Conservation (phyloP, 2,113 vertebrate genomes). For the Pseudonaja textilis region DNA sequence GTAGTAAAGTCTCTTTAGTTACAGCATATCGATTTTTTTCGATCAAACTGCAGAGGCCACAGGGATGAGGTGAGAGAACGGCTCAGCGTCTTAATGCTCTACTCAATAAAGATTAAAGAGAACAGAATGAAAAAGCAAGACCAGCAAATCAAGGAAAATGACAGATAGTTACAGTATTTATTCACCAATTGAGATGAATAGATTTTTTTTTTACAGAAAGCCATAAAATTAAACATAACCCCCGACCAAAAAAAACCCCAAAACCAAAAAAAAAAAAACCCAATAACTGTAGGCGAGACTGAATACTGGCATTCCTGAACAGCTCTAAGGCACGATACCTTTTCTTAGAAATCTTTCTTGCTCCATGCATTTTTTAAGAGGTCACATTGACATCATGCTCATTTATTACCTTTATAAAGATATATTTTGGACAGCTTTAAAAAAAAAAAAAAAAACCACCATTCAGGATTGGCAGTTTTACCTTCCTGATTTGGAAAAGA, state of each 20-base stretch:
- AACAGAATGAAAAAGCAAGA: constrained; percentile 35
- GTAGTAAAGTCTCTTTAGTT: constrained; percentile 34
- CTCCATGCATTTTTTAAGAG: background rate
- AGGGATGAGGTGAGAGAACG: constrained; percentile 8
- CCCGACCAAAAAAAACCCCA: too few relatives aligned
- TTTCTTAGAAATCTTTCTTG: background rate
- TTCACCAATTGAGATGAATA: constrained; percentile 29
- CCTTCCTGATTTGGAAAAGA: background rate
- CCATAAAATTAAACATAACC: constrained; percentile 24
- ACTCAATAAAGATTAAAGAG: constrained; percentile 38
- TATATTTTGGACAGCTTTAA: background rate
- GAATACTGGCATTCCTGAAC: constrained; percentile 1
- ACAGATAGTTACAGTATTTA: constrained; percentile 34
- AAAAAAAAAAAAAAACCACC: background rate
- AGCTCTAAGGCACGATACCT: background rate
- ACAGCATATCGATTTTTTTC: constrained; percentile 22
- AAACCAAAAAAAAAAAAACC: too few relatives aligned
- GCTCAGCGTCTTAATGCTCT: constrained; percentile 20
- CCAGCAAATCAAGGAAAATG: constrained; percentile 36
- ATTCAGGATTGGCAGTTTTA: too few relatives aligned
- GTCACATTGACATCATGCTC: background rate
- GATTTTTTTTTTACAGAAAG: constrained; percentile 6
- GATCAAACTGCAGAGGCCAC: constrained; percentile 21
- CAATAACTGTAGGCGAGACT: background rate
- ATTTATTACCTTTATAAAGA: background rate